Percentiles rank a stretch among this genome's conserved stretches.
Conservation (phyloP, 2,113 vertebrate species). For the Syngnathus scovelli region DNA sequence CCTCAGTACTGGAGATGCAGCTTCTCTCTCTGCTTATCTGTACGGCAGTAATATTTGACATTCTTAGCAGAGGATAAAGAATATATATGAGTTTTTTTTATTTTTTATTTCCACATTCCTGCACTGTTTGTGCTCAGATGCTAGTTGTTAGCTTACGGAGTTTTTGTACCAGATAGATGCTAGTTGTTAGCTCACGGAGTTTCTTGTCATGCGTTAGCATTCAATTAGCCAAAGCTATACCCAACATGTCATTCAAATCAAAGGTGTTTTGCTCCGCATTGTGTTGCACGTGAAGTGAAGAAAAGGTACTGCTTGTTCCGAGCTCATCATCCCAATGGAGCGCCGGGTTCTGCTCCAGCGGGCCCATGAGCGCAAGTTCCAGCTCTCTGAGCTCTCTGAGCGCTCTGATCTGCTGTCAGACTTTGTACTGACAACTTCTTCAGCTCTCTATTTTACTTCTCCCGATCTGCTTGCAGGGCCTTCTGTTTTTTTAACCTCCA, state of each 20-base stretch:
- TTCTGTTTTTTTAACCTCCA: constrained; percentile 65
- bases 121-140: too few relatives aligned
- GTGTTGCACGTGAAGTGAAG: neutral
- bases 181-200: too few relatives aligned
- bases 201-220: too few relatives aligned
- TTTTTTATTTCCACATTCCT: too few relatives aligned
- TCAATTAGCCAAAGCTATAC: neutral
- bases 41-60: too few relatives aligned
- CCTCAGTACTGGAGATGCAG: too few relatives aligned
- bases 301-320: constrained; percentile 23
- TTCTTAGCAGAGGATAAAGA: too few relatives aligned
- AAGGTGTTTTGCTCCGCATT: neutral
- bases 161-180: too few relatives aligned
- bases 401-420: constrained; percentile 67
- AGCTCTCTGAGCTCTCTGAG: constrained; percentile 47
- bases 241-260: too few relatives aligned
- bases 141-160: too few relatives aligned
- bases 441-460: constrained; percentile 53
- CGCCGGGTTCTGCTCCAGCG: constrained; percentile 39
- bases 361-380: constrained; percentile 50
- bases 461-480: constrained; percentile 35
- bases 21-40: too few relatives aligned
- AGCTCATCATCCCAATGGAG: constrained; percentile 46
- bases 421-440: constrained; percentile 63
- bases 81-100: too few relatives aligned